These are phyloP conservation scores for Luperina nickerlii DNA, from an alignment of 2,888 invertebrate species.

Conservation along the genomic window DNA sequence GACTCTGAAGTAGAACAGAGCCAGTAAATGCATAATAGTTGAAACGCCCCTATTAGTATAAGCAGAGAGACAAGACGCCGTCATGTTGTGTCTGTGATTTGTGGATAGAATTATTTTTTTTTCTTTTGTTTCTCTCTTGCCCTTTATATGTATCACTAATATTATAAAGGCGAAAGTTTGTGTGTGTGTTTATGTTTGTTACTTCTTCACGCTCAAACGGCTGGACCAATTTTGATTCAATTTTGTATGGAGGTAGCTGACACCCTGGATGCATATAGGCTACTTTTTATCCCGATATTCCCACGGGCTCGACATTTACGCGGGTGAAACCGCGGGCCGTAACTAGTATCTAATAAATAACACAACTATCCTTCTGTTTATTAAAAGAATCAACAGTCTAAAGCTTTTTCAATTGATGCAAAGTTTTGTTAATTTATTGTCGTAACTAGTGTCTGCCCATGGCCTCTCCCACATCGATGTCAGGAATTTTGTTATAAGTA, in stretches of 20 bases:
- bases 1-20: constrained; percentile 76
- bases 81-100: neutral
- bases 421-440: neutral
- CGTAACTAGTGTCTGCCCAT: neutral
- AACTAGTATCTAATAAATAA: neutral
- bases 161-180: no score
- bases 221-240: no score
- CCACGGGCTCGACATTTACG: no score
- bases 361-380: neutral
- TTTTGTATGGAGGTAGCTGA: no score
- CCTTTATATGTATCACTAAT: neutral
- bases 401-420: neutral
- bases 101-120: neutral
- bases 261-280: no score
- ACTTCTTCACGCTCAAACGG: no score
- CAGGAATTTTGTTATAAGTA: no score
- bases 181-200: no score
- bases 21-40: constrained; percentile 53
- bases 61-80: neutral
- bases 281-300: no score
- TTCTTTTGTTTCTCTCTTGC: neutral
- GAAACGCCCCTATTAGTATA: neutral
- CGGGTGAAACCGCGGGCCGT: no score
- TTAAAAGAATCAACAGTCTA: neutral
- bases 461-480: no score